Evolutionary conservation across 2,888 invertebrate species (phyloP).

Genomic region (Aphrophora alni): DNA sequence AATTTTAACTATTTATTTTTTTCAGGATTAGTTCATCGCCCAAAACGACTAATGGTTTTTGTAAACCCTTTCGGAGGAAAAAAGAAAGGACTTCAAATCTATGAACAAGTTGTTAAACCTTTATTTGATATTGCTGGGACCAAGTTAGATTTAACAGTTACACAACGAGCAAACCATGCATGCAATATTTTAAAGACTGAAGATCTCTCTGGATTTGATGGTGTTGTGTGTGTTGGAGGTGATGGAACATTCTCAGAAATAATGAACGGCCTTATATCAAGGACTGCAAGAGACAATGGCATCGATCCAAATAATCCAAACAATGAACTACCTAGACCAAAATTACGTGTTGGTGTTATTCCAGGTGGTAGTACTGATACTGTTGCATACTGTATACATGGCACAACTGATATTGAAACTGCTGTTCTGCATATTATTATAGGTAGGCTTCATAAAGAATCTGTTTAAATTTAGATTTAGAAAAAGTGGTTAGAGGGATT

Average conservation of each 20-base stretch:
- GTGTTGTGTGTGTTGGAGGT: conserved; percentile 82
- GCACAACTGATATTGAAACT: conserved; percentile 79
- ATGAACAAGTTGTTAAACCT: conserved; percentile 74
- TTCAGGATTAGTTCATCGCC: conserved; percentile 65
- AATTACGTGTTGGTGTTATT: conserved; percentile 70
- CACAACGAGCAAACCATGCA: conserved; percentile 79
- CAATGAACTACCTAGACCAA: conserved; percentile 60
- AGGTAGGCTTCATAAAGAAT: conserved; percentile 61
- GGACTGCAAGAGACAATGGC: conserved; percentile 62
- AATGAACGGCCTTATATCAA: conserved; percentile 70
- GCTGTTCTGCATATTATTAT: conserved; percentile 83
- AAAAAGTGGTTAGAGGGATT: too few species aligned
- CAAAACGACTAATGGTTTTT: conserved; percentile 75
- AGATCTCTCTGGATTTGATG: conserved; percentile 67
- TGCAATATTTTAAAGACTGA: conserved; percentile 68
- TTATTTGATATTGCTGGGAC: conserved; percentile 69
- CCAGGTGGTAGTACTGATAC: conserved; percentile 81
- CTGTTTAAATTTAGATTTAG: too few species aligned
- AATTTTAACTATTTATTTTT: too few species aligned
- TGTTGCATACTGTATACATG: conserved; percentile 78
- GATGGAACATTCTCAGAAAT: conserved; percentile 85
- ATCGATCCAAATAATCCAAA: conserved; percentile 63
- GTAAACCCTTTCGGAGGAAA: conserved; percentile 87
- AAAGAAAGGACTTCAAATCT: conserved; percentile 73
- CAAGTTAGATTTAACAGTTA: conserved; percentile 70